Percentiles rank a stretch among this genome's conserved stretches.
Conservation (phyloP, 2,113 vertebrate genomes). For the Taurulus bubalis region DNA sequence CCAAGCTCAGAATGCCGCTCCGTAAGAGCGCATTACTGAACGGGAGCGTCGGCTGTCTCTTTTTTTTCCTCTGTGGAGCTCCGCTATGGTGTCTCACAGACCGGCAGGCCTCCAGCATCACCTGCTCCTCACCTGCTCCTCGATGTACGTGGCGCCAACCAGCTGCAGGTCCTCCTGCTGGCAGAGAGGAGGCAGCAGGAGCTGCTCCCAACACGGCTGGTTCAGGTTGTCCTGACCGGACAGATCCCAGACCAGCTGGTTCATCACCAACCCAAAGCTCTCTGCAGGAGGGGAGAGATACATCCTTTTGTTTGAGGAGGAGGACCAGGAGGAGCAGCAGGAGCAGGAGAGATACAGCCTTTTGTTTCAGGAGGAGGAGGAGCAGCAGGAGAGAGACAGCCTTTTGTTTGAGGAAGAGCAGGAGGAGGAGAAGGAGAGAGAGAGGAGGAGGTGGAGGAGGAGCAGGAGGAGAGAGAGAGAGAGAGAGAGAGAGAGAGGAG, state of each 20-base stretch:
- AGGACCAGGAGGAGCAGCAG: neutral
- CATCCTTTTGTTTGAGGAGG: too few species aligned
- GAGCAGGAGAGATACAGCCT: conserved; percentile 9
- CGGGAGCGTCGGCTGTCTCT: too few species aligned
- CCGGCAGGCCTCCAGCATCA: neutral
- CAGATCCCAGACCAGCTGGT: conserved; percentile 89
- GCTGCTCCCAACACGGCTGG: conserved; percentile 81
- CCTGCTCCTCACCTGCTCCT: conserved; percentile 96
- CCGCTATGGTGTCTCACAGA: neutral
- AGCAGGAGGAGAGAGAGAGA: neutral
- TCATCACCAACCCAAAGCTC: conserved; percentile 86
- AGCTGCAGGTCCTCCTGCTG: conserved; percentile 87
- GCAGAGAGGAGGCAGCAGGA: conserved; percentile 89
- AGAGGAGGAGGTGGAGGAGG: too few species aligned
- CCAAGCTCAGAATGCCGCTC: too few species aligned
- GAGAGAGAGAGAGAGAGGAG: too few species aligned
- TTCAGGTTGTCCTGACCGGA: conserved; percentile 85
- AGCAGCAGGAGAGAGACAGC: neutral
- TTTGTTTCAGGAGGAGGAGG: neutral
- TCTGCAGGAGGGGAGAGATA: conserved; percentile 73
- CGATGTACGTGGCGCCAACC: conserved; percentile 90
- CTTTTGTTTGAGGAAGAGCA: neutral
- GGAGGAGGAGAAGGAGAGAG: too few species aligned
- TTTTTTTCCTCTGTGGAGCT: too few species aligned
- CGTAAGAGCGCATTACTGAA: too few species aligned